phyloP scores from a whole-genome alignment of 30 jellyfish, hydroid and myxozoan species.

The Sanderia malayensis region DNA sequence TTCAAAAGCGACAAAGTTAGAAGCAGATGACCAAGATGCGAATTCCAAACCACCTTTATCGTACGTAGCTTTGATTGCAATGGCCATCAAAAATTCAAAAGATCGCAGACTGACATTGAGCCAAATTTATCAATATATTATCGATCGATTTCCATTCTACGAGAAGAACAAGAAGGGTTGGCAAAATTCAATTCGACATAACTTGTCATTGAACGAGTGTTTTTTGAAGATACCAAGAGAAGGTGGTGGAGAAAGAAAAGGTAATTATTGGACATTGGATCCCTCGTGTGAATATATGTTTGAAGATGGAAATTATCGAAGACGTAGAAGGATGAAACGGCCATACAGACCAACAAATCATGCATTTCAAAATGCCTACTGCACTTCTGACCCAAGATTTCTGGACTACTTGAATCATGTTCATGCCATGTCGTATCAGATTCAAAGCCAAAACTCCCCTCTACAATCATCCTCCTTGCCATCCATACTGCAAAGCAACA shows the following conservation, averaged over 20 bases:
- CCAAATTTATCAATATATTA: slow-evolving; percentile 82
- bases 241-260: slow-evolving; percentile 96
- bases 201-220: slow-evolving; percentile 89
- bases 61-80: slow-evolving; percentile 93
- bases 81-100: slow-evolving; percentile 83
- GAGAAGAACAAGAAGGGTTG: slow-evolving; percentile 97
- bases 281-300: slow-evolving; percentile 99
- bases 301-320: slow-evolving; percentile 94
- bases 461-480: neutral
- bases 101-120: slow-evolving; percentile 76
- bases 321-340: slow-evolving; percentile 94
- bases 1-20: slow-evolving; percentile 27
- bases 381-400: slow-evolving; percentile 28
- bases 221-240: slow-evolving; percentile 91
- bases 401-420: neutral
- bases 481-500: too few relatives aligned
- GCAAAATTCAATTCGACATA: slow-evolving; percentile 97
- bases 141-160: slow-evolving; percentile 87
- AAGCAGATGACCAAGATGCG: slow-evolving; percentile 55
- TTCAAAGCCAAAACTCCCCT: neutral
- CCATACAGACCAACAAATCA: slow-evolving; percentile 73
- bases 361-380: slow-evolving; percentile 37
- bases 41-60: slow-evolving; percentile 92
- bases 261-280: slow-evolving; percentile 95
- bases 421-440: neutral